Percentiles rank a stretch among this genome's conserved stretches.
Evolutionary conservation across 1,140 invertebrate genomes (phyloP).

Genomic region (Anoplophora glabripennis): DNA sequence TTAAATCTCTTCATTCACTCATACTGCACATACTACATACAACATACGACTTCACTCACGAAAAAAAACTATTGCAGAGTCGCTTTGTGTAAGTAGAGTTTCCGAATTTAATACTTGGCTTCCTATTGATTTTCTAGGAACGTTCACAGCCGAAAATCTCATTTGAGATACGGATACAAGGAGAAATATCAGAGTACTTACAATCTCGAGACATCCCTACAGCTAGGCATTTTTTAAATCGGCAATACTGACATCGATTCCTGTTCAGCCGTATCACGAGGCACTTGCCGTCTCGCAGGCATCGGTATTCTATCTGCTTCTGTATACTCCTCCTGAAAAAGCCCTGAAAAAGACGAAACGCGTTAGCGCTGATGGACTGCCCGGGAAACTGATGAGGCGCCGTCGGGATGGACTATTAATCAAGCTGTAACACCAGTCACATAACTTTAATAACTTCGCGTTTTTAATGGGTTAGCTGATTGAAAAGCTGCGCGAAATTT

Average conservation of each 20-base stretch:
- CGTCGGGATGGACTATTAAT: no score
- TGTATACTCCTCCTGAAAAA: constrained; percentile 90
- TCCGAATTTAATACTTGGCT: constrained; percentile 10
- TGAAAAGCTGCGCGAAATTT: not conserved
- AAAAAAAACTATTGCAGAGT: no score
- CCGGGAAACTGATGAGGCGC: not conserved
- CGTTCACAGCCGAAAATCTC: no score
- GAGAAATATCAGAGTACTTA: constrained; percentile 58
- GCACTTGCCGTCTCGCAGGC: constrained; percentile 94
- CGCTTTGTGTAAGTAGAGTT: no score
- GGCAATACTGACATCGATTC: constrained; percentile 96
- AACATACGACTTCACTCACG: no score
- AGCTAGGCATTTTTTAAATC: constrained; percentile 96
- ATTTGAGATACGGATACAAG: no score
- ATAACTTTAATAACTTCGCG: no score
- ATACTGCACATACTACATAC: no score
- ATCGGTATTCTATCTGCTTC: constrained; percentile 97
- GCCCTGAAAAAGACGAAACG: constrained; percentile 59
- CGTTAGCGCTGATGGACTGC: no score
- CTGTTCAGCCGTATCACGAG: constrained; percentile 93
- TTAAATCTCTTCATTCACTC: no score
- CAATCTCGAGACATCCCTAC: constrained; percentile 98
- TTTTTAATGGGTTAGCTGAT: not conserved
- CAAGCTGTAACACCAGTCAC: no score
- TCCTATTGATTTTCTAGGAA: not conserved